Evolutionary conservation across 2,113 vertebrate genomes (phyloP).

Genomic region (Phaethornis superciliosus): DNA sequence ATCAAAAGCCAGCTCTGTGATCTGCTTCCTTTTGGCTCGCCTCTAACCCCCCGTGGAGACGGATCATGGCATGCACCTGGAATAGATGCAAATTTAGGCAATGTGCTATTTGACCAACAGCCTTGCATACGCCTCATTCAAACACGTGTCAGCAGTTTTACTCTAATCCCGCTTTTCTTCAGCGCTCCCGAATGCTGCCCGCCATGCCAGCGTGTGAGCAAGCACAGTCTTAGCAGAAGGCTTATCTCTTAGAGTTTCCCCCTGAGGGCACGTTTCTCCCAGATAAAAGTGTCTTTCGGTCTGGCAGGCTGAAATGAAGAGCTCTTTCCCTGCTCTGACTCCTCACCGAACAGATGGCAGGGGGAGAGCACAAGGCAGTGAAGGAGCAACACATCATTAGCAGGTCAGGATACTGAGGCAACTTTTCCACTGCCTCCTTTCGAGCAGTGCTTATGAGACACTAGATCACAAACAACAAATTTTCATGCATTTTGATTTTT

Average conservation of each 20-base stretch:
- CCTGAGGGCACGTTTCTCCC: neutral
- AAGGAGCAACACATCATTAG: neutral
- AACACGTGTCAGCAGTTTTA: neutral
- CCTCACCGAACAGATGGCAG: neutral
- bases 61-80: neutral
- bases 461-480: neutral
- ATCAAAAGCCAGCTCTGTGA: neutral
- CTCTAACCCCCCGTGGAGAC: neutral
- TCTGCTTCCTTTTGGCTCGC: neutral
- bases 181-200: neutral
- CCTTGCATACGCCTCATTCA: neutral
- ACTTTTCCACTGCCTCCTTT: neutral
- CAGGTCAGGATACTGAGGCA: neutral
- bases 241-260: neutral
- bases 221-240: constrained; percentile 13
- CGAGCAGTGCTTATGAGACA: neutral
- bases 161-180: neutral
- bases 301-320: constrained; percentile 10
- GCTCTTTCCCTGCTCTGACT: neutral
- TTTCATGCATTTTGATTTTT: no score
- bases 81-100: neutral
- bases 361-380: neutral
- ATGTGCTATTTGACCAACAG: neutral
- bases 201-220: neutral
- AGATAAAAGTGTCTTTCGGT: constrained; percentile 5